Base-by-base conservation (phyloP, 2,888 invertebrate species). In the Leucophenga montana region DNA sequence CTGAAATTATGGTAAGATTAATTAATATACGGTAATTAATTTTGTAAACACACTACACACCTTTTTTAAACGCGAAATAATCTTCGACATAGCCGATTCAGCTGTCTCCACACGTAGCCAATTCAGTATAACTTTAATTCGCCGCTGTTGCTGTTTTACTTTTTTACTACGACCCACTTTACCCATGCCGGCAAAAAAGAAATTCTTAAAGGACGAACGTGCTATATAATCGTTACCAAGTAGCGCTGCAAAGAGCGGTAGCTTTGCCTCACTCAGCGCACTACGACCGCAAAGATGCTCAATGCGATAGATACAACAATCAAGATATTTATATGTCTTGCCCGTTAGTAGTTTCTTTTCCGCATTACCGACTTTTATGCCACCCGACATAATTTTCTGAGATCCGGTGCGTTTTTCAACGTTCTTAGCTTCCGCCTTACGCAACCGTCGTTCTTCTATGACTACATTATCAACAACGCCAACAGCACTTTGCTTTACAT, bases 171-270 rank as follows among this genome's bases (percentile, higher is more conserved):
- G 77, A 2, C 86, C 85, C 0, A 78, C 76, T 70, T 86, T 88
- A 0, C 83, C 82, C 79, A 84, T 75, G 65, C 90, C 90, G 57
- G 90, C 90, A 66, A 92, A 91, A 81, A 93, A 94, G 86, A 97
- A 96, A 75, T 92, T 91, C 1, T 89, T 90, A 83, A 97, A 96
- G 0, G 91, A 90, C 3, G 89, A 89, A 71, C 91, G 90, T 50
- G 93, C 90, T 9, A 97, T 93, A 88, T 94, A 97, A 88, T 98
- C 98, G 90, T 98, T 98, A 0, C 97, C 98, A 8, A 97, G 89
- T 46, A 97, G 85, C 0, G 95, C 94, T 0, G 96, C 95, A 73
- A 96, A 90, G 22, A 98, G 85, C 0, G 97, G 96, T 64, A 98
- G 85, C 73, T 94, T 88, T 16, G 92, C 91, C 75, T 91, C 91